Base-by-base conservation (phyloP, 2,888 invertebrate species). In the Lasioglossum vierecki region DNA sequence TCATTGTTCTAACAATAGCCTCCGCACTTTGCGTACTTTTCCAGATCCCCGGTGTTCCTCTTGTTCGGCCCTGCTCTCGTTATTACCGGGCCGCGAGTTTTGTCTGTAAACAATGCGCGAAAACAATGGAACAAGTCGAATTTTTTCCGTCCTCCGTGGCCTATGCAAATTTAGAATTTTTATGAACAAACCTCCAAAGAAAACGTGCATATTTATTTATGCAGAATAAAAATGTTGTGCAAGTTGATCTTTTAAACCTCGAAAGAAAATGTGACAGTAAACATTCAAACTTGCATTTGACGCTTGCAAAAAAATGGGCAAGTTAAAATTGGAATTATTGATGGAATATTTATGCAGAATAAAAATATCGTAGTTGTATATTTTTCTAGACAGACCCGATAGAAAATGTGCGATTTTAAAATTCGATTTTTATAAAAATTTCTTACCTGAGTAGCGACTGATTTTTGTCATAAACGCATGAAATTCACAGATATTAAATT, bases 1-100 rank as follows among this genome's bases (percentile, higher is more conserved):
- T 70, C 76, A 15, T 76, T 70, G 66, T 13, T 57, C 73, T 18
- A 68, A 39, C 68, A 68, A 68, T 68, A 68, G 68, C 39, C 35
- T 13, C 68, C 22, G n/a, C 22, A 22, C 39, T 68, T 22, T 22
- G 22, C 39, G 68, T 35, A 68, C 35, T 68, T 68, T 68, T 68
- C 68, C 39, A 39, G 68, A 68, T 68, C 68, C 30, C 22, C 66
- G 53, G 66, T 9, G 66, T 66, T 3, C 46, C 22, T 41, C 46
- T 30, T n/a, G n/a, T 68, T 76, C 57, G 22, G 57, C 57, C 57
- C 30, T 60, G 66, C 18, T 66, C 66, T 30, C 60, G 60, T 60
- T 60, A 60, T 26, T 26, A 60, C 60, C 60, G 5, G 60, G 15
- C 26, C 26, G n/a, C 11, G 13, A 5, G 26, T 26, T 60, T 60